A percentile compares a stretch with the other conserved stretches of the same genome.
phyloP scores from a whole-genome alignment of 2,797 vertebrate species.

The Pyrrhura leucotis region DNA sequence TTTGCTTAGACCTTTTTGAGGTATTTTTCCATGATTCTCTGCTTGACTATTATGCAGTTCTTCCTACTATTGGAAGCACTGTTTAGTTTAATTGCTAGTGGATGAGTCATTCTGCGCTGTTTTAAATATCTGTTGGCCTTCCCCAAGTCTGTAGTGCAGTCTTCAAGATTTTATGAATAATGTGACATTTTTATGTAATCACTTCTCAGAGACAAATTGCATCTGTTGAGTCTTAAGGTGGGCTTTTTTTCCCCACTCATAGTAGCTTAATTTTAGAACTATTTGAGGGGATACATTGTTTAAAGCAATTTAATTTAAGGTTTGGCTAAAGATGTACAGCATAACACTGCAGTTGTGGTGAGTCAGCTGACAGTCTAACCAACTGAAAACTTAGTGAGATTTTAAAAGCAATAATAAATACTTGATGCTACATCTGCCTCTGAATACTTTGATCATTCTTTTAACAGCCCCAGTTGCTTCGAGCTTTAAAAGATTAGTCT shows the following conservation, averaged over 20 bases:
- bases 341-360: background rate
- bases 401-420: background rate
- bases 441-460: background rate
- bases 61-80: background rate
- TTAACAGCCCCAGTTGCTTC: background rate
- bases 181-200: background rate
- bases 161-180: slow-evolving; percentile 13
- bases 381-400: background rate
- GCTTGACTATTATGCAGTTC: background rate
- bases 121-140: background rate
- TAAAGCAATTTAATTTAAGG: background rate
- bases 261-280: background rate
- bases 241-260: background rate
- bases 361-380: background rate
- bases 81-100: background rate
- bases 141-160: background rate
- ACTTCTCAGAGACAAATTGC: background rate
- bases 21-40: background rate
- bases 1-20: background rate
- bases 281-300: background rate
- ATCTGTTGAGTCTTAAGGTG: background rate
- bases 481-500: background rate
- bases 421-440: background rate
- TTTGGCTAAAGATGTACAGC: background rate
- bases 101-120: background rate